Base-by-base conservation (phyloP, 1,140 invertebrate genomes). In the Zaprionus inermis region DNA sequence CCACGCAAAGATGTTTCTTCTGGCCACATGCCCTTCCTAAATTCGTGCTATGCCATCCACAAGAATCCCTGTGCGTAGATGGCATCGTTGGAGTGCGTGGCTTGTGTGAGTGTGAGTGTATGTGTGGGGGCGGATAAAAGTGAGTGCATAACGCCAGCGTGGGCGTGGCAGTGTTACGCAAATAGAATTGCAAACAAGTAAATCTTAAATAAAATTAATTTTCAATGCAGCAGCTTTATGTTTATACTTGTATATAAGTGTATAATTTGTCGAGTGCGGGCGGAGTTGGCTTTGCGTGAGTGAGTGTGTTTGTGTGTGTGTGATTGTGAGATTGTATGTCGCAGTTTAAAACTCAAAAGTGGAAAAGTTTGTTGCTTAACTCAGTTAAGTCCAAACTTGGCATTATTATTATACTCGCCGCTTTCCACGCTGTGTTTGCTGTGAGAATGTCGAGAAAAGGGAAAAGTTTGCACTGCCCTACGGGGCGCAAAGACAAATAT, bases 131-230 rank as follows among this genome's bases (percentile, higher is more conserved):
- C 16, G 56, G 18, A 36, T 9, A 24, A 7, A 3, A 16, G 4
- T 38, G 46, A 2, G 32, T 41, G 32, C 14, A 12, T 6, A 6
- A 30, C 18, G 32, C n/a, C 5, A 34, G 49, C 9, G 44, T 60
- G 57, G 32, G 66, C 46, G 56, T 68, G 36, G 58, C 57, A 44
- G 46, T 67, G 72, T 56, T 60, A 72, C 81, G 69, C 74, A 85
- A 84, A 84, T 84, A 85, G 76, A 86, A 86, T 86, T 86, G 81
- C 82, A 77, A 79, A 79, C 69, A 79, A 82, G 79, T 77, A 82
- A 88, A 83, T 88, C 84, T 79, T 55, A 67, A 86, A 88, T 69
- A 75, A 88, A 88, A 83, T 86, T 79, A 88, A 77, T 82, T 86
- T 82, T 76, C 70, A 78, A 54, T 72, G 74, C 67, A 69, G 63